Conservation (phyloP, 92 coral and sea anemone species). For the Palythoa caribaeorum region DNA sequence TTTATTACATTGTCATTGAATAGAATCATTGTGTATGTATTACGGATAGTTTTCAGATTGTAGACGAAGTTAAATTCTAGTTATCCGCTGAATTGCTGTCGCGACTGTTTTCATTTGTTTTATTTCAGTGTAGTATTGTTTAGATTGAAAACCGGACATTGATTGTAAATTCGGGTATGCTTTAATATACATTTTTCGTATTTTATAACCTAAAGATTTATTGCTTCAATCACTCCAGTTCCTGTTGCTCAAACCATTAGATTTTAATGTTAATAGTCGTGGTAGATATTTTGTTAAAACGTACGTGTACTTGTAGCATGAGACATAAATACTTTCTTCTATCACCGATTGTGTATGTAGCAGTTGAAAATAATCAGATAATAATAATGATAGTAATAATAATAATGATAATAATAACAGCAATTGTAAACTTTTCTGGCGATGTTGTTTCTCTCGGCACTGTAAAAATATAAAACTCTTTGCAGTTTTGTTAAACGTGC, state of each 20-base stretch:
- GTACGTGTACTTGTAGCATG: too few relatives aligned
- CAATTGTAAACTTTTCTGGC: too few relatives aligned
- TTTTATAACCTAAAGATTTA: background rate
- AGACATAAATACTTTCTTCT: background rate
- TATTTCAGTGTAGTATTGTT: background rate
- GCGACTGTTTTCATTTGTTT: constrained; percentile 12
- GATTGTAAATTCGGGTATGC: background rate
- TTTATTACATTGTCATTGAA: constrained; percentile 18
- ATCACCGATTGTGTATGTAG: background rate
- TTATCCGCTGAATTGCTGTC: constrained; percentile 1
- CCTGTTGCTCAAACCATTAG: background rate
- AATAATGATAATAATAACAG: background rate
- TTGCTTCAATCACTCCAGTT: constrained; percentile 1
- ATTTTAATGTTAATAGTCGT: background rate
- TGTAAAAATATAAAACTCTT: too few relatives aligned
- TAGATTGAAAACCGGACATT: background rate
- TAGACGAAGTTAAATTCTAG: background rate
- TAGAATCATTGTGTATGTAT: background rate
- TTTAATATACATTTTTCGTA: background rate
- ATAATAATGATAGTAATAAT: background rate
- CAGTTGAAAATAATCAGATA: background rate
- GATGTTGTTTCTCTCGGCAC: too few relatives aligned
- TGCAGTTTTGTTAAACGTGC: too few relatives aligned
- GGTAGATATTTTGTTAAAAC: background rate
- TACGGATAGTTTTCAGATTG: constrained; percentile 26